Conservation (phyloP, 2,797 vertebrate genomes). For the Scomberomorus guttatus region DNA sequence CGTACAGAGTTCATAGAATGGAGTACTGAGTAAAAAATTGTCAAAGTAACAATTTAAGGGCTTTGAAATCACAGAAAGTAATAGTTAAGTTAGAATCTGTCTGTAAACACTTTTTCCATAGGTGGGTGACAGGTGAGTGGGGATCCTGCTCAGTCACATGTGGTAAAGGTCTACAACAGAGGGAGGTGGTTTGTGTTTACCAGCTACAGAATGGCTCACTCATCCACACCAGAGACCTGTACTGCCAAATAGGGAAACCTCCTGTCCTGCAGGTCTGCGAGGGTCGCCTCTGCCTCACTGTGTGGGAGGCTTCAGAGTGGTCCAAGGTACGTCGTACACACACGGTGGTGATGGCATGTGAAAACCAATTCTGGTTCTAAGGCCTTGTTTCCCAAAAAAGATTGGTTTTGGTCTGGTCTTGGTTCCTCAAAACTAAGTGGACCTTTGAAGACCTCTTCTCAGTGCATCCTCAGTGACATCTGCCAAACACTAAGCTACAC, state of each 20-base stretch:
- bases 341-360: not conserved
- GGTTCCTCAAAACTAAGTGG: too few species aligned
- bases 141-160: constrained; percentile 93
- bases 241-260: constrained; percentile 91
- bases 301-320: constrained; percentile 98
- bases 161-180: constrained; percentile 90
- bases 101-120: constrained; percentile 63
- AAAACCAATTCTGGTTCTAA: not conserved
- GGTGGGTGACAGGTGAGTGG: constrained; percentile 94
- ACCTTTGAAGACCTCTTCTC: too few species aligned
- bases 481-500: too few species aligned
- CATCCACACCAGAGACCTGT: constrained; percentile 89
- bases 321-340: constrained; percentile 87
- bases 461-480: too few species aligned
- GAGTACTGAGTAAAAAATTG: too few species aligned
- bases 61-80: not conserved
- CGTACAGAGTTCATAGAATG: too few species aligned
- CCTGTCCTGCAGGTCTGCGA: constrained; percentile 90
- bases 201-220: constrained; percentile 93
- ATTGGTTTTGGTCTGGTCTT: too few species aligned
- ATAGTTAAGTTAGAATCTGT: not conserved
- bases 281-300: constrained; percentile 91
- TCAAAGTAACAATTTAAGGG: not conserved
- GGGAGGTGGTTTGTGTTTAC: constrained; percentile 92
- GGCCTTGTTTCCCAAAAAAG: not conserved